These are phyloP conservation scores for Hoplodrina blanda DNA, from an alignment of 2,888 invertebrate genomes.

Conservation along the genomic window DNA sequence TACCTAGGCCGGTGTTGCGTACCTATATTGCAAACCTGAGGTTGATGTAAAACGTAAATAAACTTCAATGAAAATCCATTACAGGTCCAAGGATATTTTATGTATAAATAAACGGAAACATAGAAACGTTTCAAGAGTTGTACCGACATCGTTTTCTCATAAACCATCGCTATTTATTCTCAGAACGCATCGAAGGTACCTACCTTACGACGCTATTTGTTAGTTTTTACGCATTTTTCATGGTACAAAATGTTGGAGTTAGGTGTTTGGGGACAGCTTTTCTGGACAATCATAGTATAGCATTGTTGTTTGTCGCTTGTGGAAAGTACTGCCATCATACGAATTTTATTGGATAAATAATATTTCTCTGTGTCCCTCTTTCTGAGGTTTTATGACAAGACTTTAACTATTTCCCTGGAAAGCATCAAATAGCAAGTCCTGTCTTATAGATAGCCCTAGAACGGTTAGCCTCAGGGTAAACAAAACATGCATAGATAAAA, in stretches of 20 bases:
- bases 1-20: neutral
- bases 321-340: neutral
- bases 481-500: too few relatives aligned
- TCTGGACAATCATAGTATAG: neutral
- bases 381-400: neutral
- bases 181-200: conserved; percentile 27
- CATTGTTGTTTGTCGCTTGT: conserved; percentile 1
- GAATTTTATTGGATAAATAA: neutral
- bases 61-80: conserved; percentile 6
- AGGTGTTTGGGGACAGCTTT: conserved; percentile 16
- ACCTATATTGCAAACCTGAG: neutral
- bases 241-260: conserved; percentile 27
- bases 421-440: neutral
- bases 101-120: conserved; percentile 28
- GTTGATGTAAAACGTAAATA: conserved; percentile 4
- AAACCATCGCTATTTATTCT: conserved; percentile 35
- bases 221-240: conserved; percentile 45
- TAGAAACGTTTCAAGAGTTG: conserved; percentile 22
- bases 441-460: too few relatives aligned
- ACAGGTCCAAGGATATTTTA: conserved; percentile 15
- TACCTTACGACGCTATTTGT: conserved; percentile 40
- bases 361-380: neutral
- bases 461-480: too few relatives aligned
- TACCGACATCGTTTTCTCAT: conserved; percentile 32
- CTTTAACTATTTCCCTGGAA: neutral